Evolutionary conservation across 2,888 invertebrate species (phyloP), one percentile per base, ranked within the genome.

Genomic region (Athrips mouffetella): DNA sequence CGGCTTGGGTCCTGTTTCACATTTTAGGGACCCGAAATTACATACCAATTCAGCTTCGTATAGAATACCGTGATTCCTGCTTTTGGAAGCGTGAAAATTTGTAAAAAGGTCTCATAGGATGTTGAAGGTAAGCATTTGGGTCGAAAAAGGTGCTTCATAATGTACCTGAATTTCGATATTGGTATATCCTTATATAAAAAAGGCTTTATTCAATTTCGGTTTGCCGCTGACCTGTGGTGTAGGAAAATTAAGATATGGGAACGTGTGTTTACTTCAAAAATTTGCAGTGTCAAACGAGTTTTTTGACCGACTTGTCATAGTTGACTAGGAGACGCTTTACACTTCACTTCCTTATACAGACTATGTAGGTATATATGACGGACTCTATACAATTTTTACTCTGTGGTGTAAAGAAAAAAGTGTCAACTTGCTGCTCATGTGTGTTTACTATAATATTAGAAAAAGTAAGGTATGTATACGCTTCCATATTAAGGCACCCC

Each of bases 1-100:
- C 70, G 62, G 70, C 54, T 50, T 16, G 45, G 51, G 80, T 79
- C 76, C 73, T 79, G 77, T 80, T 76, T 80, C 63, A 72, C 80
- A 80, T 82, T 78, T 82, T 80, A 3, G 41, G 41, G 25, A 27
- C 13, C 25, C 27, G 16, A 15, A 27, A 3, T 45, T 80, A 73
- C 73, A 67, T 70, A 70, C 71, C 67, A 70, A 71, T 69, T 67
- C 63, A 57, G 52, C 62, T 60, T 62, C 48, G 51, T 57, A 57
- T 63, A 20, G 42, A 16, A n/a, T 7, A 46, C 49, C 29, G 27
- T 42, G 50, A 40, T 46, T 46, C 21, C 18, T 39, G 29, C 27
- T 40, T 37, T 44, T 25, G 30, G 39, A 10, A 46, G 51, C 47
- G 49, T 52, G 48, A 49, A 49, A 48, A 54, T 54, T 54, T 54